Base-by-base conservation (phyloP, 2,888 invertebrate species). In the Bembecia ichneumoniformis region DNA sequence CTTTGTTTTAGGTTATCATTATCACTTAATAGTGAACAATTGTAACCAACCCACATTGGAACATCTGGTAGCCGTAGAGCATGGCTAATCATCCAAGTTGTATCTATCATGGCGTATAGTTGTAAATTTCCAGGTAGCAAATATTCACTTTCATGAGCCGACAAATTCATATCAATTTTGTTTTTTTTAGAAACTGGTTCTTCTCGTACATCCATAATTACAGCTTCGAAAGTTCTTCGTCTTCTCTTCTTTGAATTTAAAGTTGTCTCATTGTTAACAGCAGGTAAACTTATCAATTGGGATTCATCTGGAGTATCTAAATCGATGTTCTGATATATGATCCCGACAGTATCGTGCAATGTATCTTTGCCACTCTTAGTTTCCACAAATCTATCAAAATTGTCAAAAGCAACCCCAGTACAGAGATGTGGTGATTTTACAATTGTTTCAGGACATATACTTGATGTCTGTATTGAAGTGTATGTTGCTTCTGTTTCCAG, bases 41-140 rank as follows among this genome's bases (percentile, higher is more conserved):
- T 47, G 58, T 51, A 70, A 34, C 67, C 68, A 17, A 60, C 60
- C 67, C 63, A 66, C 62, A 62, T 63, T 34, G 60, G 59, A 47
- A 52, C 49, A 51, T 58, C 47, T 3, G 53, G 45, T 50, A 56
- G 47, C 35, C 54, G 44, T 34, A 46, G 46, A 44, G 43, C 45
- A 49, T 57, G 57, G 46, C 49, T 54, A 13, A 59, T 15, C 53
- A 58, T 52, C 56, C 56, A 59, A 40, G 52, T 47, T 45, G 49
- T 35, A 47, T 59, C 55, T 50, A 54, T 43, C 48, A 51, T 35
- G 43, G 47, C 54, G 13, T 46, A 51, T 49, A 49, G 48, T 49
- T 47, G 48, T 34, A 52, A 56, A 52, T 58, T 55, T 45, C 44
- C 50, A 49, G n/a, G n/a, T n/a, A n/a, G n/a, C 58, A 55, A 52